A percentile compares a stretch with the other conserved stretches of the same genome.
Evolutionary conservation across 2,797 vertebrate genomes (phyloP).

Genomic region (Chelonia mydas): DNA sequence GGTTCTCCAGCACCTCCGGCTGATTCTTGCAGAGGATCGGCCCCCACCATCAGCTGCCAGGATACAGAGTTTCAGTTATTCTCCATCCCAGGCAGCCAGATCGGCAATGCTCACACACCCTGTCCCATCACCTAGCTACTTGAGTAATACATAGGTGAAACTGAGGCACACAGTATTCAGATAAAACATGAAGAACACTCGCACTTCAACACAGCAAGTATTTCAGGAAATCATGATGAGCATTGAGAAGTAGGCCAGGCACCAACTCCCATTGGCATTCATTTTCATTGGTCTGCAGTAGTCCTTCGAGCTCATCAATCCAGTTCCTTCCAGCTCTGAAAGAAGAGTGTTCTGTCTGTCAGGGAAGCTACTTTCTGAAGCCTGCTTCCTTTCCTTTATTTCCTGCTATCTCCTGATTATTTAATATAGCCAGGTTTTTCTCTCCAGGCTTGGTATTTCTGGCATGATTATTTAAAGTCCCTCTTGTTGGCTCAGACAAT

Average conservation of each 20-base stretch:
- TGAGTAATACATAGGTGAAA: too few relatives aligned
- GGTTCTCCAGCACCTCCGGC: too few relatives aligned
- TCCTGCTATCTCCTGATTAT: not conserved
- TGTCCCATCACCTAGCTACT: too few relatives aligned
- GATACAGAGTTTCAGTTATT: too few relatives aligned
- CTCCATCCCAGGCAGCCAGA: too few relatives aligned
- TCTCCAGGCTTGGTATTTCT: not conserved
- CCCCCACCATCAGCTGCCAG: too few relatives aligned
- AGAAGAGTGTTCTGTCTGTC: not conserved
- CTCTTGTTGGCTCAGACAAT: constrained; percentile 6
- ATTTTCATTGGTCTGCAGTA: not conserved
- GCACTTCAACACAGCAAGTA: not conserved
- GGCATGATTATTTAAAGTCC: not conserved
- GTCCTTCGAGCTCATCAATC: not conserved
- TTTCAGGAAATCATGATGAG: not conserved
- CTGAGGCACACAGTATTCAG: too few relatives aligned
- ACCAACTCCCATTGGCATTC: not conserved
- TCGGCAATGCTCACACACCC: too few relatives aligned
- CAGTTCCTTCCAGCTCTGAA: not conserved
- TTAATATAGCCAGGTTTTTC: not conserved
- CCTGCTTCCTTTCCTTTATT: not conserved
- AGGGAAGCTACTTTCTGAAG: not conserved
- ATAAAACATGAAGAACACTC: too few relatives aligned
- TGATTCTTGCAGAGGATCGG: too few relatives aligned
- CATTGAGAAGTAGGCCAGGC: not conserved